Evolutionary conservation across 53 echinoderm and acorn worm species (phyloP), one percentile per base, ranked within the genome.

Genomic region (Actinopyga echinites): DNA sequence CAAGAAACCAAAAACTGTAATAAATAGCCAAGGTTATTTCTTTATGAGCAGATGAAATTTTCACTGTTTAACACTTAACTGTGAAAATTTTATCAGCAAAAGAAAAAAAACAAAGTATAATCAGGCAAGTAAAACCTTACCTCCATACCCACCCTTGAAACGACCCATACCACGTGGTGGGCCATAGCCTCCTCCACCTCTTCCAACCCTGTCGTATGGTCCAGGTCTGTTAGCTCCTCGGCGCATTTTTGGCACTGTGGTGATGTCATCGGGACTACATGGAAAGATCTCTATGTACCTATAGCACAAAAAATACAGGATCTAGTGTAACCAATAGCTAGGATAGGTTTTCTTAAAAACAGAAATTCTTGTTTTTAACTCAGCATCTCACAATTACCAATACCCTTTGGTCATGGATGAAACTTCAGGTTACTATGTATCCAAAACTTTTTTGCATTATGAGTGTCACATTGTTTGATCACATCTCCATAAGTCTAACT

Each of bases 261-360:
- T 40, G 5, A 95, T 74, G 37, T 99, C 99, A 30, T 99, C 99
- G 33, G 75, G 69, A 83, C 63, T 92, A 79, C 99, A 92, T 69
- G 87, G 90, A 64, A 99, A 99, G 61, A 99, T 92, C 83, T 99
- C 99, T 19, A 99, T 95, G 68, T 99, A 99, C 68, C 99, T 99
- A 73, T 29, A 62, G 8, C 5, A 23, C 26, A 10, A 60, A 35
- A 12, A 75, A 17, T 17, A 49, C 49, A 49, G 49, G 17, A 49
- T 15, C 10, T 15, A 49, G 2, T 49, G 17, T 49, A 15, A 49
- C 49, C 49, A 49, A 49, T 1, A 49, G 49, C 4, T 15, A 49
- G 17, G 3, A 17, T 49, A 15, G 17, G 49, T 49, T 49, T 44
- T 49, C 2, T 6, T 49, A 49, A 2, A n/a, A 1, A 17, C 49